Base-by-base conservation (phyloP, 2,888 invertebrate species). In the Temnothorax rugatulus region DNA sequence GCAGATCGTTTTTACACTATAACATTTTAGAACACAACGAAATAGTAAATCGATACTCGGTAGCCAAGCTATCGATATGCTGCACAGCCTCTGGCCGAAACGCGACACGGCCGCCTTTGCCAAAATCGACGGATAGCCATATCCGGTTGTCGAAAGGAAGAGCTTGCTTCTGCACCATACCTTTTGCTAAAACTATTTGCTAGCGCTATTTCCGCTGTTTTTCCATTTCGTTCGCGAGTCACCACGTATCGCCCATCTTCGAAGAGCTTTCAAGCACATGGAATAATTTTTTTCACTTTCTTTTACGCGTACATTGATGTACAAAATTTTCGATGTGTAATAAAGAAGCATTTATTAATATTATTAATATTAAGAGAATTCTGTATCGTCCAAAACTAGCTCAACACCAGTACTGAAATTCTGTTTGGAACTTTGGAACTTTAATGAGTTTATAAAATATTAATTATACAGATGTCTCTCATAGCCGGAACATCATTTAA, bases 111-210 rank as follows among this genome's bases (percentile, higher is more conserved):
- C 59, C 47, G 79, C 68, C 83, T 84, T 50, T 47, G 71, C 59
- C 74, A 59, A 61, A 79, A 87, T 44, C 82, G 38, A 77, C 71
- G 71, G 74, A 41, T 69, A 41, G 61, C 64, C 38, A 68, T 74
- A 69, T 81, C 79, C 61, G n/a, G 61, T 87, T 82, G 59, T 73
- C n/a, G 81, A 85, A 83, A 74, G 59, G 71, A 71, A 50, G 61
- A 52, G 63, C 41, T 59, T 25, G 64, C 57, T 82, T 68, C 68
- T 77, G 25, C 57, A 25, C n/a, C 29, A 68, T 63, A 57, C 61
- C 47, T 76, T 76, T 69, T 34, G 44, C 9, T 66, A 81, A 87
- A 50, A 29, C 13, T n/a, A n/a, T n/a, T n/a, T n/a, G n/a, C n/a
- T n/a, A n/a, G 38, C 21, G 18, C n/a, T 11, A 18, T 47, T 71